These are phyloP conservation scores for Tipula lateralis DNA, from an alignment of 2,888 invertebrate genomes.

Conservation along the genomic window DNA sequence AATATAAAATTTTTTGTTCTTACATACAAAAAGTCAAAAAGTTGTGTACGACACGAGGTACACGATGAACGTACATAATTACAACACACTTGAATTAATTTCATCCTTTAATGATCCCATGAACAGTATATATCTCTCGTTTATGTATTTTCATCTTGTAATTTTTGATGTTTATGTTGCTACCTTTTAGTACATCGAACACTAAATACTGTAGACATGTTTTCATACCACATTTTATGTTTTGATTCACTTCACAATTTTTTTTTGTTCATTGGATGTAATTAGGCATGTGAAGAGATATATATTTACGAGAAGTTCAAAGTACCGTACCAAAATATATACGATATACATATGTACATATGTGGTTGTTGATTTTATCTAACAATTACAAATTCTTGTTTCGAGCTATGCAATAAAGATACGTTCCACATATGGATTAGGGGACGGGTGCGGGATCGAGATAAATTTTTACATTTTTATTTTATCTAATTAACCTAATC, in stretches of 20 bases:
- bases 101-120: constrained; percentile 11
- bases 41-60: background rate
- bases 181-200: background rate
- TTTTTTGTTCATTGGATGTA: background rate
- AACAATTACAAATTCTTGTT: background rate
- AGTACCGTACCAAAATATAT: background rate
- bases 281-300: background rate
- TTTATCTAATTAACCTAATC: no score
- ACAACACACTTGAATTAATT: background rate
- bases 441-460: no score
- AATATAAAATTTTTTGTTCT: background rate
- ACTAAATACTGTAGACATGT: background rate
- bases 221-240: background rate
- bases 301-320: background rate
- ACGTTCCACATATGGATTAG: no score
- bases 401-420: background rate
- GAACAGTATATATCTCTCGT: background rate
- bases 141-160: background rate
- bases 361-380: background rate
- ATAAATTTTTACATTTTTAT: no score
- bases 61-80: background rate
- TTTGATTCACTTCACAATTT: background rate
- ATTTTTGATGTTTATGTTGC: background rate
- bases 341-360: background rate
- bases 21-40: background rate